Conservation (phyloP, 2,888 invertebrate species). For the Sminthurides aquaticus region DNA sequence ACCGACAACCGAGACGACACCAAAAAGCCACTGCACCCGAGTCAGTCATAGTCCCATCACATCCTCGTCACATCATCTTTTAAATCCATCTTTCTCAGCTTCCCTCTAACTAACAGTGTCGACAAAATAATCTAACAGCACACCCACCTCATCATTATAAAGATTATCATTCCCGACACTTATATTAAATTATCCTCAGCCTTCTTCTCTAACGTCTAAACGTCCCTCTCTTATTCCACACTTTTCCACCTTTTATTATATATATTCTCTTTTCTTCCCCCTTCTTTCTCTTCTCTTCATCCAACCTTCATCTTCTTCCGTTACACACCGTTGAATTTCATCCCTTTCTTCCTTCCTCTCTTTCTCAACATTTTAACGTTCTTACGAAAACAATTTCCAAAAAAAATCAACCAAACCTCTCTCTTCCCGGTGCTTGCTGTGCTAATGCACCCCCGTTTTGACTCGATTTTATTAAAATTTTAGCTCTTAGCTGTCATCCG, state of each 20-base stretch:
- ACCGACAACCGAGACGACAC: not conserved
- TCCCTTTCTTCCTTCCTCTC: not conserved
- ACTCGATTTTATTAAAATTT: too few species aligned
- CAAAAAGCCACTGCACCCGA: not conserved
- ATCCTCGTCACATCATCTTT: not conserved
- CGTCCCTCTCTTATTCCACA: not conserved
- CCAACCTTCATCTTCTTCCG: not conserved
- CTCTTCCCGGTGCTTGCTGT: not conserved
- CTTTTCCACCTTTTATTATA: not conserved
- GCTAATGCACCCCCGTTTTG: too few species aligned
- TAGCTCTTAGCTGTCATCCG: too few species aligned
- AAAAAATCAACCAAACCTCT: not conserved
- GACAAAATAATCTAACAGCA: not conserved
- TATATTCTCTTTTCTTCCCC: not conserved
- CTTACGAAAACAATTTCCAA: not conserved
- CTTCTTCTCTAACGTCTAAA: not conserved
- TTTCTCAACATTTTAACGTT: not conserved
- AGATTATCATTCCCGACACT: constrained; percentile 7
- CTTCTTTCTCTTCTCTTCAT: not conserved
- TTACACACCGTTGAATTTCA: not conserved
- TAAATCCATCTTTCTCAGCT: too few species aligned
- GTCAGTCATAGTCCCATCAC: not conserved
- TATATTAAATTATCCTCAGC: constrained; percentile 5
- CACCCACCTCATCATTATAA: constrained; percentile 5
- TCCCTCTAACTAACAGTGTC: not conserved